Evolutionary conservation across 2,113 vertebrate species (phyloP), one percentile per base, ranked within the genome.

Genomic region (Perca schrenkii): DNA sequence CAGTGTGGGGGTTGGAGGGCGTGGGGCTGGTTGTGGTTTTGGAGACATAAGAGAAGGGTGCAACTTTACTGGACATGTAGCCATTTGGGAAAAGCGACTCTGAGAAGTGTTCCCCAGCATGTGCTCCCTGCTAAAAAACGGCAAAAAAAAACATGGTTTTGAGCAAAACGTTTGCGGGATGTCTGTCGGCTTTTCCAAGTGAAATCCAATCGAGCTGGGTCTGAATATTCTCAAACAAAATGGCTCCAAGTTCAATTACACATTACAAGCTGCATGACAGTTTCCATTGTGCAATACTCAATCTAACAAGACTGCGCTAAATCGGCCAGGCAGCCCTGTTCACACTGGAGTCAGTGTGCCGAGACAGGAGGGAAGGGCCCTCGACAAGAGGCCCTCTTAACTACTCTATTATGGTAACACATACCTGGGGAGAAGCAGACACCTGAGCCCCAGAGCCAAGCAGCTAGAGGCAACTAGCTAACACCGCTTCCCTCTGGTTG

Each of bases 321-420:
- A 95, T 92, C 78, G 82, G 86, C 89, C 81, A 85, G 90, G 88
- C 89, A 91, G 86, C 90, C 77, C 82, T 53, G 84, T 91, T 91
- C 91, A 93, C 86, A 84, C 91, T 95, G 94, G 94, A 95, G 95
- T 92, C 94, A 91, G 92, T 88, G 81, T 91, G 94, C 92, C 93
- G 90, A 93, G 94, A 94, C 94, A 92, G 90, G 75, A 93, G 92
- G 88, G 88, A 89, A 88, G 85, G 83, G 87, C 80, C 86, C 84
- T 82, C 76, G 61, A 92, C 92, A 93, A 94, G 91, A 94, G 94
- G 90, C 93, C 92, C 94, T 95, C 93, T 94, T 94, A 94, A 94
- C 93, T 88, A 85, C 86, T 80, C 87, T 90, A 93, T 91, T 88
- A 93, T 89, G 89, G 93, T 93, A 94, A 95, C 87, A 90, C 92